Base-by-base conservation (phyloP, 2,797 vertebrate species). In the Epinephelus coioides region DNA sequence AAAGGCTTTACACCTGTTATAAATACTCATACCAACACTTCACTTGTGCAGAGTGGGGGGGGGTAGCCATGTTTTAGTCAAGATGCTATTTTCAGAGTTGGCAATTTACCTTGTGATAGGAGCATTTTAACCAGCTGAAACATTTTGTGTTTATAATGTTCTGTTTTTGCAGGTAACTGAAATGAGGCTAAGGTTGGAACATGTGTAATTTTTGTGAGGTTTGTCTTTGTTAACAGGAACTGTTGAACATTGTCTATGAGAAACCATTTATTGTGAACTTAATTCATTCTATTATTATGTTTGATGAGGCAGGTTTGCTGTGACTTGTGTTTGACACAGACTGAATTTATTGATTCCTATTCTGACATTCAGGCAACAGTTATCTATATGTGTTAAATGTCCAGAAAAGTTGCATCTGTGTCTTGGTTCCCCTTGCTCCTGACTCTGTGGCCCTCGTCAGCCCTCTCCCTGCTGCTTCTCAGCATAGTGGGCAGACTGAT, bases 401-500 rank as follows among this genome's bases (percentile, higher is more conserved):
- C 23, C 56, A 62, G 68, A 73, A 50, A n/a, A 81, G 69, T 54
- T 83, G 25, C 61, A 54, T 47, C 76, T 38, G 90, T 92, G 87
- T 77, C 56, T 63, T 67, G 74, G 74, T 67, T 78, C 8, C 10
- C 50, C 34, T 72, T 76, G 73, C 43, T 86, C 54, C 11, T 76
- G 15, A 23, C 51, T 47, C 27, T 1, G 34, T 51, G 67, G 81
- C 30, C 49, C 34, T 70, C 21, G 15, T 64, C 50, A 43, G 75
- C 54, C 19, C 15, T 65, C 34, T 67, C 13, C 12, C 47, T 89
- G 74, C 80, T 91, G 68, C 72, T 89, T 57, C 12, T 89, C 43
- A 63, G 54, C 71, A 55, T 59, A 5, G 10, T 69, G 63, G 60
- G 55, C 68, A 78, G 71, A 63, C 71, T 68, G 67, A 40, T 25